These are phyloP conservation scores for Sanderia malayensis DNA, from an alignment of 30 jellyfish, hydroid and myxozoan species.

Conservation along the genomic window DNA sequence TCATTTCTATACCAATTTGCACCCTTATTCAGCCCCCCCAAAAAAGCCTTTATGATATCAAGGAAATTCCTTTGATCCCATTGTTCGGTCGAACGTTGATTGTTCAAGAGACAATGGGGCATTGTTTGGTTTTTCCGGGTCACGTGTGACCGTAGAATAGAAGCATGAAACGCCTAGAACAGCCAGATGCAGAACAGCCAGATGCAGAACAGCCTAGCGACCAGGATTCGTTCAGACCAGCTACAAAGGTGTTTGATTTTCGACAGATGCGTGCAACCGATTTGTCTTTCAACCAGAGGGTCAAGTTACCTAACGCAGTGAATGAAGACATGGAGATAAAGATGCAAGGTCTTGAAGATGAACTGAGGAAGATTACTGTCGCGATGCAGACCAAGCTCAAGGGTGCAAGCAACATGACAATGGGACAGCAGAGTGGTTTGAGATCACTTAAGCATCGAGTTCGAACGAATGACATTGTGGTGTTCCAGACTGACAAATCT, in stretches of 20 bases:
- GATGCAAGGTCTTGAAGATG: neutral
- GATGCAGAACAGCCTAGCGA: slow-evolving; percentile 1
- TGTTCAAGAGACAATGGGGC: no score
- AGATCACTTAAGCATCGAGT: neutral
- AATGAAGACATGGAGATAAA: neutral
- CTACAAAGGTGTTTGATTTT: neutral
- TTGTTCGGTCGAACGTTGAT: no score
- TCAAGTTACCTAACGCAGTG: neutral
- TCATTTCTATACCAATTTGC: no score
- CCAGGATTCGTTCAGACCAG: neutral
- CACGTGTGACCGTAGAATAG: no score
- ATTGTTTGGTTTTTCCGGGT: no score
- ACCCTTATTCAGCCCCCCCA: no score
- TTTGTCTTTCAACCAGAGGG: neutral
- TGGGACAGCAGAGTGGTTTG: neutral
- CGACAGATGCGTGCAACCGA: neutral
- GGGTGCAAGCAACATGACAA: slow-evolving; percentile 3
- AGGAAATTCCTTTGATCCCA: no score
- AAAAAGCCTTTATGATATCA: no score
- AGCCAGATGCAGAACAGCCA: no score
- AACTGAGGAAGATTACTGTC: neutral
- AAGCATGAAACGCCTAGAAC: neutral
- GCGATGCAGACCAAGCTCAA: neutral
- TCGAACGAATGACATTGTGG: neutral
- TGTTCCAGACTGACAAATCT: slow-evolving; percentile 1